These are phyloP conservation scores for Brachionus sp. DNA, from an alignment of 1,140 invertebrate species.

Conservation along the genomic window DNA sequence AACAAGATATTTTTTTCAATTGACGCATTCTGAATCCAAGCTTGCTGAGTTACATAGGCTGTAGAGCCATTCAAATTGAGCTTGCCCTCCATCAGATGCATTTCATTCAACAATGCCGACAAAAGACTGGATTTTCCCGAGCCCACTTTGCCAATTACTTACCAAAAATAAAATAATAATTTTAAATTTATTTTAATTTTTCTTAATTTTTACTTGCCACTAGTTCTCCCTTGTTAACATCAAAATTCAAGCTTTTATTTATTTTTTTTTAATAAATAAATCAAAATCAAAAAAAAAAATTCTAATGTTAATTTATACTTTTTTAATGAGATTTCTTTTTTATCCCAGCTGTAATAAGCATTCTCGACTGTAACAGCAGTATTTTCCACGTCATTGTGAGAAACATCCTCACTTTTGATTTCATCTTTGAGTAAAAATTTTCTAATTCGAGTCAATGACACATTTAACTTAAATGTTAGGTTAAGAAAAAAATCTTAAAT, in stretches of 20 bases:
- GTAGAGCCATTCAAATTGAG: constrained; percentile 74
- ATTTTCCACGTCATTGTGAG: neutral
- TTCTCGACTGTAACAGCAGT: neutral
- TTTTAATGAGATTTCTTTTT: neutral
- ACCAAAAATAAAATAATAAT: neutral
- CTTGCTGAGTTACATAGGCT: constrained; percentile 69
- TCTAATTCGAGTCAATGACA: constrained; percentile 26
- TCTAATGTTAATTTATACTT: neutral
- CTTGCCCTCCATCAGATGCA: constrained; percentile 68
- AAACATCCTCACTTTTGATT: constrained; percentile 28
- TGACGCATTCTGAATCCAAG: constrained; percentile 68
- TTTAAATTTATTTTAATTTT: neutral
- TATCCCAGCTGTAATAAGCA: constrained; percentile 19
- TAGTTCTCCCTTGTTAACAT: constrained; percentile 54
- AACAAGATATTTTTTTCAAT: constrained; percentile 69
- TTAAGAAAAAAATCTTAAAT: neutral
- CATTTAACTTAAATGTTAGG: constrained; percentile 14
- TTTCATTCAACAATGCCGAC: constrained; percentile 81
- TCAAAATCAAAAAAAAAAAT: neutral
- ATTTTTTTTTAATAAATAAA: neutral
- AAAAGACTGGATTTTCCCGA: constrained; percentile 84
- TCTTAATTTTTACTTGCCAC: constrained; percentile 64
- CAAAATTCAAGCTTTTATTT: constrained; percentile 25
- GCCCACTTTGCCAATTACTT: constrained; percentile 77
- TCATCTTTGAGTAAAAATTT: constrained; percentile 42